Conservation (phyloP, 53 echinoderm and acorn worm genomes). For the Stichopus horrens region DNA sequence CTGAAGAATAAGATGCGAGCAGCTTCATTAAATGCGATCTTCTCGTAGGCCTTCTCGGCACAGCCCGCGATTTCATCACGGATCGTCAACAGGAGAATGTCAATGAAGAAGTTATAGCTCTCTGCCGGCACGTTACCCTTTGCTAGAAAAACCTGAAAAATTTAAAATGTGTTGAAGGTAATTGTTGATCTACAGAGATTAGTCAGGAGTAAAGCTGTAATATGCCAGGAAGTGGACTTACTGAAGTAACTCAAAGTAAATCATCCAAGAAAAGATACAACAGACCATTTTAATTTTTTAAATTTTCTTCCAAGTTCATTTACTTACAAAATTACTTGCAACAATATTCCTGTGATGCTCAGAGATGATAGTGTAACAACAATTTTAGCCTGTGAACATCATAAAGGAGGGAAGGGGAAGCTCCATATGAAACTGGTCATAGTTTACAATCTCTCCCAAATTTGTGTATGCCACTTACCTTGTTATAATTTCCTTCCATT, state of each 20-base stretch:
- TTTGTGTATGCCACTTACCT: conserved; percentile 54
- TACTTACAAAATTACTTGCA: too few relatives aligned
- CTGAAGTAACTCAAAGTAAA: too few relatives aligned
- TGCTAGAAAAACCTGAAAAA: conserved; percentile 86
- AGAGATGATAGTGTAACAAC: too few relatives aligned
- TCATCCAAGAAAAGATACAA: too few relatives aligned
- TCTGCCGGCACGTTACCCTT: conserved; percentile 98
- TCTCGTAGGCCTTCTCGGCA: conserved; percentile 92
- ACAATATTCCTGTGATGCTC: too few relatives aligned
- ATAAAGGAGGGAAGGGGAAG: too few relatives aligned
- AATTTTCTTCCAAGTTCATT: too few relatives aligned
- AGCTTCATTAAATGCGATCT: conserved; percentile 82
- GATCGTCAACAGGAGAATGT: conserved; percentile 88
- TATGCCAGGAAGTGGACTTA: too few relatives aligned
- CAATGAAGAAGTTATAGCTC: conserved; percentile 94
- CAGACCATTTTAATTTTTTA: too few relatives aligned
- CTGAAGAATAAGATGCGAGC: conserved; percentile 83
- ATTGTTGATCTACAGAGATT: too few relatives aligned
- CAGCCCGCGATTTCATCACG: conserved; percentile 92
- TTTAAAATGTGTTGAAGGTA: neutral
- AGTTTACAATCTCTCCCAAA: neutral
- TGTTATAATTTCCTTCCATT: conserved; percentile 99
- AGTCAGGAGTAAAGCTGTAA: too few relatives aligned
- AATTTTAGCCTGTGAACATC: too few relatives aligned
- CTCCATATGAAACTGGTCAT: neutral